Evolutionary conservation across 2,113 vertebrate genomes (phyloP).

Genomic region (Synodontis membranacea): DNA sequence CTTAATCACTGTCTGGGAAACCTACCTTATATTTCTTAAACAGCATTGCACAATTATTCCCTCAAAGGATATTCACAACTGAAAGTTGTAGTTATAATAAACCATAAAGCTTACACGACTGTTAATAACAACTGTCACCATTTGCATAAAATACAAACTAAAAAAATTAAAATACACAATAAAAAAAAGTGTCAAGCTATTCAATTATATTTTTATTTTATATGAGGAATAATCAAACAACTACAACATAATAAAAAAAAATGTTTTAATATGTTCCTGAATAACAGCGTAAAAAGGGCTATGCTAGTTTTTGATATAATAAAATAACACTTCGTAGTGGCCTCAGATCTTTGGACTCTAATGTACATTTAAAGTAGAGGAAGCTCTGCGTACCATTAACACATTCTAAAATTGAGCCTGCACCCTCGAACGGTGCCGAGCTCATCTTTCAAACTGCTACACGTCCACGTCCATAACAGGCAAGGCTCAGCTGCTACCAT

Average conservation of each 20-base stretch:
- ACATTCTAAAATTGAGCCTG: slow-evolving; percentile 43
- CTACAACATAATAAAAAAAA: not conserved
- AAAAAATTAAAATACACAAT: no score
- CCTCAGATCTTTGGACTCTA: not conserved
- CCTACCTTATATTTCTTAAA: not conserved
- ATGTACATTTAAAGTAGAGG: not conserved
- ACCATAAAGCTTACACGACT: not conserved
- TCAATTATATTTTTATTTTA: not conserved
- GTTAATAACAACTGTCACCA: not conserved
- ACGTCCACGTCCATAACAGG: slow-evolving; percentile 38
- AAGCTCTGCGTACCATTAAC: slow-evolving; percentile 36
- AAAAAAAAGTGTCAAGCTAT: not conserved
- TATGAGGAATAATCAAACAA: not conserved
- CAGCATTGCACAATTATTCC: not conserved
- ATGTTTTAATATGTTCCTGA: not conserved
- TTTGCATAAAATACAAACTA: not conserved
- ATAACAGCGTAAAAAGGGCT: not conserved
- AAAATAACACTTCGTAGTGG: not conserved
- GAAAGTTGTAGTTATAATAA: not conserved
- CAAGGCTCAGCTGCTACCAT: slow-evolving; percentile 42
- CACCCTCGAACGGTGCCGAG: slow-evolving; percentile 19
- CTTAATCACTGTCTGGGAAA: no score
- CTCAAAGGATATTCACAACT: not conserved
- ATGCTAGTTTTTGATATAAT: no score
- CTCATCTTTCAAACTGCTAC: slow-evolving; percentile 38